These are phyloP conservation scores for Lepas anatifera DNA, from an alignment of 2,888 invertebrate genomes.

Conservation along the genomic window DNA sequence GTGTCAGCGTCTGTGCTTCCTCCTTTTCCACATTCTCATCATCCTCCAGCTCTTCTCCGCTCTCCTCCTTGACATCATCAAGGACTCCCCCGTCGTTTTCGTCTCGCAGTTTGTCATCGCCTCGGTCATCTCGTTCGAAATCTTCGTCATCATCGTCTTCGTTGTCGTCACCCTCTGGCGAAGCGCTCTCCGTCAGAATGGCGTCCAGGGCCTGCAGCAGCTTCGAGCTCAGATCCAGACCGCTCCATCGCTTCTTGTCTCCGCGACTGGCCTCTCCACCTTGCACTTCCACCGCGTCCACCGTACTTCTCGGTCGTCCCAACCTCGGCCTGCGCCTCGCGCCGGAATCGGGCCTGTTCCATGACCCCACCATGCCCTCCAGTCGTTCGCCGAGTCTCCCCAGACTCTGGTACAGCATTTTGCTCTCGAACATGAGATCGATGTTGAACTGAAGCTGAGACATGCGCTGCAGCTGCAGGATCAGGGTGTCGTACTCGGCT, in stretches of 20 bases:
- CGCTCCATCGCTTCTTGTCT: slow-evolving; percentile 52
- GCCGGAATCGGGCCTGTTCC: slow-evolving; percentile 22
- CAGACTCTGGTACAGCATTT: slow-evolving; percentile 60
- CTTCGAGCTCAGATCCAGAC: slow-evolving; percentile 54
- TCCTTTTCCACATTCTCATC: no score
- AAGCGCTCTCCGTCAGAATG: slow-evolving; percentile 50
- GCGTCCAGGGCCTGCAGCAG: slow-evolving; percentile 59
- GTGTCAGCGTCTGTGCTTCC: no score
- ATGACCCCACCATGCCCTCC: slow-evolving; percentile 25
- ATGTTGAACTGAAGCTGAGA: slow-evolving; percentile 66
- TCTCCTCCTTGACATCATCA: slow-evolving; percentile 18
- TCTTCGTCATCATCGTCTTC: slow-evolving; percentile 61
- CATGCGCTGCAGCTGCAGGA: slow-evolving; percentile 64
- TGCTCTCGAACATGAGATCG: slow-evolving; percentile 65
- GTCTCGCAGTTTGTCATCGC: slow-evolving; percentile 24
- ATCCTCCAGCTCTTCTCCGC: slow-evolving; percentile 20
- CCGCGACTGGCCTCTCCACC: slow-evolving; percentile 31
- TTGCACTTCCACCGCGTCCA: slow-evolving; percentile 36
- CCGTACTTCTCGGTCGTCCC: slow-evolving; percentile 22
- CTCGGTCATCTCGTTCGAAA: slow-evolving; percentile 35
- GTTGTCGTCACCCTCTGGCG: slow-evolving; percentile 53
- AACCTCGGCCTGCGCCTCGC: slow-evolving; percentile 23
- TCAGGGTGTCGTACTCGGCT: slow-evolving; percentile 53
- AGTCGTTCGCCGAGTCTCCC: slow-evolving; percentile 45
- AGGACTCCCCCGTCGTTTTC: slow-evolving; percentile 16